Evolutionary conservation across 2,113 vertebrate species (phyloP).

Genomic region (Oreochromis aureus): DNA sequence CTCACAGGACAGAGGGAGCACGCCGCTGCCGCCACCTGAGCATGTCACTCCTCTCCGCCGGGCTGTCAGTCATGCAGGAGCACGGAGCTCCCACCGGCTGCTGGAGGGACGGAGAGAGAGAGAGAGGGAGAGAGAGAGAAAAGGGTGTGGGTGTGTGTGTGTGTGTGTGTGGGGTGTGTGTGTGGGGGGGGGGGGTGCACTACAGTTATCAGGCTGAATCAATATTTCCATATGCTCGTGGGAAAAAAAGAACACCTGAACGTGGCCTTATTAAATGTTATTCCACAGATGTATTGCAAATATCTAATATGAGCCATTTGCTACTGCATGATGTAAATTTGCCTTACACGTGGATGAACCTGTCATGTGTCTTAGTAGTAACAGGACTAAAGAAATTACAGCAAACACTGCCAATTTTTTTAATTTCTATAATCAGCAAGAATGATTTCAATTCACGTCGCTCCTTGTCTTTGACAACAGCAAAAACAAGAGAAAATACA

Average conservation of each 20-base stretch:
- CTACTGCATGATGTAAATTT: not conserved
- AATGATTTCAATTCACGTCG: not conserved
- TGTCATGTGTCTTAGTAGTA: not conserved
- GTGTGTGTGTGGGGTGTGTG: not conserved
- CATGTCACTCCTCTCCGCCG: conserved; percentile 20
- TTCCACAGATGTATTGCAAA: not conserved
- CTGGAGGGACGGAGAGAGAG: not conserved
- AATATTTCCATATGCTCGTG: not conserved
- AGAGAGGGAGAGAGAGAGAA: not conserved
- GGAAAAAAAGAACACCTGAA: not conserved
- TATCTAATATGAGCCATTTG: not conserved
- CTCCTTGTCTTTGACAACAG: not conserved
- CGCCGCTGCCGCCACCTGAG: conserved; percentile 9
- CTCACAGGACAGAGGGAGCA: conserved; percentile 9
- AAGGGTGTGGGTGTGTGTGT: not conserved
- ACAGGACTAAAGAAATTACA: not conserved
- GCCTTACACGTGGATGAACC: not conserved
- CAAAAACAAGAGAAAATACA: not conserved
- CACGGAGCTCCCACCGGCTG: conserved; percentile 13
- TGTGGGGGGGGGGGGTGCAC: fast-evolving
- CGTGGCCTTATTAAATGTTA: not conserved
- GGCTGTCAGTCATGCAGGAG: conserved; percentile 53
- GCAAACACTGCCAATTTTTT: not conserved
- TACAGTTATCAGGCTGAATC: not conserved
- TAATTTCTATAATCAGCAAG: not conserved